Percentiles rank a stretch among this genome's conserved stretches.
Evolutionary conservation across 2,113 vertebrate genomes (phyloP).

Genomic region (Bubo scandiacus): DNA sequence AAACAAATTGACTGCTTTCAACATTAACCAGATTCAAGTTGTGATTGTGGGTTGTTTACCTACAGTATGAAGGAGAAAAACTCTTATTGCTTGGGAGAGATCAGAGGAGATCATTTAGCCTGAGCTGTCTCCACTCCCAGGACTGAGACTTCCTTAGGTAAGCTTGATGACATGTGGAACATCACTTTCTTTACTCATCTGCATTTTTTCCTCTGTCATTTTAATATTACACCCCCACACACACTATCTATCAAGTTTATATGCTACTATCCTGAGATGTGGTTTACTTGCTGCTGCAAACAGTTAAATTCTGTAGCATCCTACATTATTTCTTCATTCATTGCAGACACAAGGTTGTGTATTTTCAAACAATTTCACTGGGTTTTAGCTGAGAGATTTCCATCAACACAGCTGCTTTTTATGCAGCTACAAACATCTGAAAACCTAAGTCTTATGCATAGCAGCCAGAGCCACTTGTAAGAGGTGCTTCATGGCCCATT

Average conservation of each 20-base stretch:
- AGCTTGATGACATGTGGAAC: not conserved
- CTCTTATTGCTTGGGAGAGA: conserved; percentile 19
- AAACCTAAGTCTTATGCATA: not conserved
- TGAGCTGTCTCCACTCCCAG: not conserved
- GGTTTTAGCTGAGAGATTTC: not conserved
- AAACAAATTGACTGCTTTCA: conserved; percentile 49
- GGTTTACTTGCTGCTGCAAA: not conserved
- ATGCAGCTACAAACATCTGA: not conserved
- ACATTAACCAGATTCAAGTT: conserved; percentile 12
- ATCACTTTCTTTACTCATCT: not conserved
- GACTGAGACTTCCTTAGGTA: conserved; percentile 18
- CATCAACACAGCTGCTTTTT: not conserved
- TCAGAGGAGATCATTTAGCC: not conserved
- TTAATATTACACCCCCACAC: not conserved
- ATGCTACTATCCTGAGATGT: not conserved
- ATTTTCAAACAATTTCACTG: not conserved
- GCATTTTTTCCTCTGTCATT: not conserved
- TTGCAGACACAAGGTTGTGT: not conserved
- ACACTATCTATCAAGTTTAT: not conserved
- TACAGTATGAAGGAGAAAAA: not conserved
- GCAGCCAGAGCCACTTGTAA: not conserved
- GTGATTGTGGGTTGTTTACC: conserved; percentile 50
- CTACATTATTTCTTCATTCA: not conserved
- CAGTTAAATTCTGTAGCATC: not conserved
- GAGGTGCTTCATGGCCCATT: not conserved